Percentiles rank a stretch among this genome's conserved stretches.
Evolutionary conservation across 2,797 vertebrate species (phyloP).

Genomic region (Phalanger gymnotis): DNA sequence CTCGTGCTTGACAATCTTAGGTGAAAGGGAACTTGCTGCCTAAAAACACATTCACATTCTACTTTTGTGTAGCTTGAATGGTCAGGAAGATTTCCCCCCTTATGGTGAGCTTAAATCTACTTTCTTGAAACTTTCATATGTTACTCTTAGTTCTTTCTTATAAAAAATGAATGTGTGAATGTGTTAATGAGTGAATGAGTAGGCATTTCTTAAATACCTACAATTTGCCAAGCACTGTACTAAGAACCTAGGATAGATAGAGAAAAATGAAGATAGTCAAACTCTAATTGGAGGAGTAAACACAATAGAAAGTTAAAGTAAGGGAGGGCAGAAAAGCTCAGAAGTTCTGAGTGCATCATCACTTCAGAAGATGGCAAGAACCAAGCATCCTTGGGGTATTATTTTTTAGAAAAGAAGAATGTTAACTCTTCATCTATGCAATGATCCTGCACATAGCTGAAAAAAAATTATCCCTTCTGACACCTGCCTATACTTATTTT

Average conservation of each 20-base stretch:
- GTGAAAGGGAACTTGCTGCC: neutral
- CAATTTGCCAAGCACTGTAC: neutral
- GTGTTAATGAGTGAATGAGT: neutral
- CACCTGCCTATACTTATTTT: neutral
- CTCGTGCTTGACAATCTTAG: neutral
- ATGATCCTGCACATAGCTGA: neutral
- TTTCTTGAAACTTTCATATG: neutral
- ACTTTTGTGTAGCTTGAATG: neutral
- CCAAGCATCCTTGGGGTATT: neutral
- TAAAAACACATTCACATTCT: neutral
- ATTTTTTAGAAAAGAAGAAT: neutral
- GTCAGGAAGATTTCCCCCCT: neutral
- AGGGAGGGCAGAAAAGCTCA: neutral
- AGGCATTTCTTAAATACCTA: neutral
- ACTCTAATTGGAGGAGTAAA: neutral
- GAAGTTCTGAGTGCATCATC: neutral
- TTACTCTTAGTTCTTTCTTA: neutral
- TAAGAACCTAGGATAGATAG: neutral
- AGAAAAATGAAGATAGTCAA: neutral
- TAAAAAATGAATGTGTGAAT: neutral
- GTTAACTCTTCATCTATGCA: neutral
- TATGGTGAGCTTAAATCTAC: neutral
- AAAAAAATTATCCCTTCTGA: neutral
- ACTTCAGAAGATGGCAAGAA: neutral
- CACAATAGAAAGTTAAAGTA: neutral